Base-by-base conservation (phyloP, 2,888 invertebrate genomes). In the Sturmia bella region DNA sequence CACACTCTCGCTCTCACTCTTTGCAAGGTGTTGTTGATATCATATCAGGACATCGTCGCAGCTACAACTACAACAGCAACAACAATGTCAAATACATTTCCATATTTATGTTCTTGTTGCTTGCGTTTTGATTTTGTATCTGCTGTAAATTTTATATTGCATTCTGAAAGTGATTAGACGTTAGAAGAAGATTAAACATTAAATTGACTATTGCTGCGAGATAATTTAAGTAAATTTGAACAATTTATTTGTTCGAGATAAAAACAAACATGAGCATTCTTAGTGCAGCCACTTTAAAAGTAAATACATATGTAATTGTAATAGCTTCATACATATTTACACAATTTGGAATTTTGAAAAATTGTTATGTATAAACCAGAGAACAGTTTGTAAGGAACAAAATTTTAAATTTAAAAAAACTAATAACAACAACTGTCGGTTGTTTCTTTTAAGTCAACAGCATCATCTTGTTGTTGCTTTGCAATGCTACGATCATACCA, bases 11-110 rank as follows among this genome's bases (percentile, higher is more conserved):
- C 27, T 15, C 57, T 56, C 68, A 50, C 41, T 43, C 17, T 79
- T 11, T 56, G 15, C 43, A 50, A 50, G 70, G 39, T 69, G 75
- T 75, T 69, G 75, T 70, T 77, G 63, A 41, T 72, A 75, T 70
- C 79, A 73, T 69, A 80, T 76, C 68, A 80, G 73, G 76, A 76
- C 72, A 59, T 68, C 39, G 13, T 43, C 37, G n/a, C 66, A 66
- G 50, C 57, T 57, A 78, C 37, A 32, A 32, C 32, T 32, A 32
- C 32, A 32, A 32, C 32, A 32, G 32, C 27, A 70, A 19, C 24
- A 57, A 63, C 37, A 43, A 19, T 69, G n/a, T 56, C 21, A 56
- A 66, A 52, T 21, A 52, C 69, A 59, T 73, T 73, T 64, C 56
- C 57, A 32, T 32, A 37, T 52, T 61, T 63, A 3, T 52, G 21